A percentile compares a stretch with the other conserved stretches of the same genome.
These are phyloP conservation scores for Amphipyra tragopoginis DNA, from an alignment of 2,888 invertebrate species.

Conservation along the genomic window DNA sequence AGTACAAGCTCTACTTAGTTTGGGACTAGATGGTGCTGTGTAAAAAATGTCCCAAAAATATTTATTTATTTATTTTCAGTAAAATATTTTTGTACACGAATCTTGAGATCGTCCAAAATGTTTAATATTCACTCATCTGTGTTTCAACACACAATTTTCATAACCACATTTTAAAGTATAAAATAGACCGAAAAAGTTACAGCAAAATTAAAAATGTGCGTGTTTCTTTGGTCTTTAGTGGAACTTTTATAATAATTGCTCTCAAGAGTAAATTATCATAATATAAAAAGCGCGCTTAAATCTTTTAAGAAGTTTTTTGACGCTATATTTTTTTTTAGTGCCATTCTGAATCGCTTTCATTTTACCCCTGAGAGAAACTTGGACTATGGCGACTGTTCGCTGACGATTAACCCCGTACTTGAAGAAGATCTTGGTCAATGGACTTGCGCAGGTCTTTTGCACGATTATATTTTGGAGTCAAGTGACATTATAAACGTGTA, in stretches of 20 bases:
- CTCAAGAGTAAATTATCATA: neutral
- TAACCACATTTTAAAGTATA: too few species aligned
- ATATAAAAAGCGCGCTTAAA: neutral
- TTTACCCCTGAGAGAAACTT: conserved; percentile 77
- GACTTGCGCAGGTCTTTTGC: conserved; percentile 83
- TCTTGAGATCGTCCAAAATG: too few species aligned
- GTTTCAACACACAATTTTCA: too few species aligned
- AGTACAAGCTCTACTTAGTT: too few species aligned
- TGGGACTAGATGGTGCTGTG: too few species aligned
- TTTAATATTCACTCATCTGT: too few species aligned
- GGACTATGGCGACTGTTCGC: conserved; percentile 83
- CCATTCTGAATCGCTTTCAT: conserved; percentile 79
- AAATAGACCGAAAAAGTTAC: neutral
- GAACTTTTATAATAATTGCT: conserved; percentile 6
- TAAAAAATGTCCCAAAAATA: too few species aligned
- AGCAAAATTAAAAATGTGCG: neutral
- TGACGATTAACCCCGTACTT: conserved; percentile 75
- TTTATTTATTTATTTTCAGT: too few species aligned
- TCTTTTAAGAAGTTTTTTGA: conserved; percentile 9
- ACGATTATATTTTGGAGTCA: conserved; percentile 71
- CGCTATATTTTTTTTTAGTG: conserved; percentile 64
- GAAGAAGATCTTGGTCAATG: conserved; percentile 82
- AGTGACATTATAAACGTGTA: conserved; percentile 68
- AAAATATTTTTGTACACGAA: too few species aligned
- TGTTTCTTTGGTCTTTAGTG: neutral